Evolutionary conservation across 2,888 invertebrate species (phyloP).

Genomic region (Diploptera punctata): DNA sequence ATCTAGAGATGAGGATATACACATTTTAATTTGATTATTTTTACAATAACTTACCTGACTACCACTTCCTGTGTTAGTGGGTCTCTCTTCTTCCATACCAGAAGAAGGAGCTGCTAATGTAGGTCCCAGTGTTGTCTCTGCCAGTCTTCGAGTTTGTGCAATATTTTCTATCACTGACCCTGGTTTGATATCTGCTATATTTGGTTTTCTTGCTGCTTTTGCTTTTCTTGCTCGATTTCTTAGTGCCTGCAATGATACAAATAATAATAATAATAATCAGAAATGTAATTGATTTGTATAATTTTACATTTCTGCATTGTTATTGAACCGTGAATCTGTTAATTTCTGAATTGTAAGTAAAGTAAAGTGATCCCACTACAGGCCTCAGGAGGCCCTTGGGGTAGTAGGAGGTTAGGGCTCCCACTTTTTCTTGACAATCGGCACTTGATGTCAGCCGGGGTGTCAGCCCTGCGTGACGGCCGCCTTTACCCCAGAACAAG

Average conservation of each 20-base stretch:
- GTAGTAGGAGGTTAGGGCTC: too few species aligned
- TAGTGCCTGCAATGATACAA: conserved; percentile 70
- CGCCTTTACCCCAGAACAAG: too few species aligned
- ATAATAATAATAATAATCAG: too few species aligned
- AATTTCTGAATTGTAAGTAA: too few species aligned
- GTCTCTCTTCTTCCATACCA: conserved; percentile 67
- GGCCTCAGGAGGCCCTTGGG: too few species aligned
- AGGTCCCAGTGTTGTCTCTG: conserved; percentile 73
- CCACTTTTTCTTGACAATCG: too few species aligned
- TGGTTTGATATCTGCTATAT: conserved; percentile 73
- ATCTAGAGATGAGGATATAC: too few species aligned
- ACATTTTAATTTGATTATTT: too few species aligned
- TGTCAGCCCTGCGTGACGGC: too few species aligned
- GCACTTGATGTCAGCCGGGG: too few species aligned
- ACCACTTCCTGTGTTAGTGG: conserved; percentile 89
- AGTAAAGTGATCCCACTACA: too few species aligned
- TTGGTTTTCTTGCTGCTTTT: conserved; percentile 79
- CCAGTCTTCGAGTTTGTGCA: conserved; percentile 79
- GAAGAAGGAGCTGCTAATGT: conserved; percentile 63
- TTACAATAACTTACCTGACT: conserved; percentile 71
- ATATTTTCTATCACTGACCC: conserved; percentile 90
- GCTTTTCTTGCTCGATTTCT: conserved; percentile 84
- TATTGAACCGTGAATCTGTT: too few species aligned
- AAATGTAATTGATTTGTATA: background rate
- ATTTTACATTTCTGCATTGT: background rate